These are phyloP conservation scores for Iguana delicatissima DNA, from an alignment of 2,797 vertebrate species.

Conservation along the genomic window DNA sequence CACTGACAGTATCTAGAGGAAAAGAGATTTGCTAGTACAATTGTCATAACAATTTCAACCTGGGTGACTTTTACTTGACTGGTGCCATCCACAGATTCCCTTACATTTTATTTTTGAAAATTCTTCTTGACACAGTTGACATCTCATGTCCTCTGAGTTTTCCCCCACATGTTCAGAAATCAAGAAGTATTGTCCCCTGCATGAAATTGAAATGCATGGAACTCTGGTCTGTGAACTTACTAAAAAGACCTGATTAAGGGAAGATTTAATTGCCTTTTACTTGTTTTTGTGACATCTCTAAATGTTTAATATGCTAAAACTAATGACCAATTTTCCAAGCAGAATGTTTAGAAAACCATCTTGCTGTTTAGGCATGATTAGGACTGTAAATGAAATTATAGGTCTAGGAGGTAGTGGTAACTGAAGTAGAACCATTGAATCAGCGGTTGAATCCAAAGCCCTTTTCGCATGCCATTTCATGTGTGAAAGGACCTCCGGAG, in stretches of 20 bases:
- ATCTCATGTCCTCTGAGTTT: conserved; percentile 58
- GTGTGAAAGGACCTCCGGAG: too few relatives aligned
- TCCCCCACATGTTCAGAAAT: conserved; percentile 51
- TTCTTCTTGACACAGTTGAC: conserved; percentile 55
- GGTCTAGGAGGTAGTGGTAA: neutral
- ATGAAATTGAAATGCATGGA: conserved; percentile 61
- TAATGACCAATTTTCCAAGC: conserved; percentile 36
- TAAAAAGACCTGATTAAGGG: conserved; percentile 59
- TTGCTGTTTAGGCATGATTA: neutral
- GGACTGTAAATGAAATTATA: conserved; percentile 32
- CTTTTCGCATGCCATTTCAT: too few relatives aligned
- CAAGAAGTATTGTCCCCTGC: conserved; percentile 36
- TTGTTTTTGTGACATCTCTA: conserved; percentile 45
- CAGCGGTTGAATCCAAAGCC: too few relatives aligned
- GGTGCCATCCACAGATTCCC: conserved; percentile 30
- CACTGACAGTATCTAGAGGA: conserved; percentile 1
- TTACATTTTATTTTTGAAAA: conserved; percentile 42
- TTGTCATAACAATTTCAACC: conserved; percentile 63
- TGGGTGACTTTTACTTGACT: conserved; percentile 50
- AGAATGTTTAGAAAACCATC: neutral
- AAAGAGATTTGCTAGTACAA: conserved; percentile 49
- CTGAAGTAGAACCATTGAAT: too few relatives aligned
- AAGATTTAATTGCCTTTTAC: conserved; percentile 64
- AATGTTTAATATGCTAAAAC: conserved; percentile 53
- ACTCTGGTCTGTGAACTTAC: conserved; percentile 62